Evolutionary conservation across 2,797 vertebrate genomes (phyloP).

Genomic region (Echiichthys vipera): DNA sequence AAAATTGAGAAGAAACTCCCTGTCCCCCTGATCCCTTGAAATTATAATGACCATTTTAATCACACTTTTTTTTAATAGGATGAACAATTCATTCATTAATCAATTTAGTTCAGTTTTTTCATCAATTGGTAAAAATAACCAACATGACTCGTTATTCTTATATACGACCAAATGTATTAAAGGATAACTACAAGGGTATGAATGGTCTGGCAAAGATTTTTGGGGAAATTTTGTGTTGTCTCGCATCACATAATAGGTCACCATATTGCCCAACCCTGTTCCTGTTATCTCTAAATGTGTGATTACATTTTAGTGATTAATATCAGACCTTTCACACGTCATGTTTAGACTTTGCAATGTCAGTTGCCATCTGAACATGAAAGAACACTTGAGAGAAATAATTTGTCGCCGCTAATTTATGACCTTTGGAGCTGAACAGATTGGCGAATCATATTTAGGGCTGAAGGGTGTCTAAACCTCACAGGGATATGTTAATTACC

Average conservation of each 20-base stretch:
- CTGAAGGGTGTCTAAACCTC: conserved; percentile 50
- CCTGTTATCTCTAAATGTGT: background rate
- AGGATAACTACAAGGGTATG: background rate
- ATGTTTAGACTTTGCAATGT: conserved; percentile 20
- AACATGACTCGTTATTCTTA: too few species aligned
- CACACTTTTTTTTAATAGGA: background rate
- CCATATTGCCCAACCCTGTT: background rate
- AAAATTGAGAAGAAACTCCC: too few species aligned
- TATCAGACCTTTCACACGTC: conserved; percentile 15
- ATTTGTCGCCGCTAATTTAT: conserved; percentile 37
- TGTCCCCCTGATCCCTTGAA: background rate
- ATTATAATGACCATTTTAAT: background rate
- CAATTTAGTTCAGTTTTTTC: too few species aligned
- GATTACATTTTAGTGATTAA: conserved; percentile 7
- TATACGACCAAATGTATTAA: background rate
- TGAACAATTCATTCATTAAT: background rate
- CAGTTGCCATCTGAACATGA: conserved; percentile 19
- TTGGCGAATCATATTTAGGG: conserved; percentile 44
- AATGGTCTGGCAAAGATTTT: background rate
- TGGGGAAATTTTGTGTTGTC: background rate
- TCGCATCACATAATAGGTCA: background rate
- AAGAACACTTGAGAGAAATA: conserved; percentile 11
- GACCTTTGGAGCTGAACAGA: conserved; percentile 31
- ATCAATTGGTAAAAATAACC: background rate
- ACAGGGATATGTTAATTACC: conserved; percentile 62